Conservation (phyloP, 1,140 invertebrate species). For the Littorina saxatilis region DNA sequence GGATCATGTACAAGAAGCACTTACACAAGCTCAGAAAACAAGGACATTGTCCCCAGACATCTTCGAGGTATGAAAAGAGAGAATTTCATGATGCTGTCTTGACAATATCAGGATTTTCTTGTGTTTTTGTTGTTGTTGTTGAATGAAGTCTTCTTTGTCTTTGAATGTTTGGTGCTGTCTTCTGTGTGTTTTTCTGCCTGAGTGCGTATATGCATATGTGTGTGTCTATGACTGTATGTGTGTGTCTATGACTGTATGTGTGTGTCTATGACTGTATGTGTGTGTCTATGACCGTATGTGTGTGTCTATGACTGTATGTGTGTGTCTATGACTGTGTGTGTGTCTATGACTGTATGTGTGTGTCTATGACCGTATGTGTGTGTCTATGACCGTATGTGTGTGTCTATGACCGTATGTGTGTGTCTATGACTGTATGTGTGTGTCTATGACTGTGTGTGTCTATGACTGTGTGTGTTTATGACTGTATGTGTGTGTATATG, state of each 20-base stretch:
- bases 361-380: background rate
- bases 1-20: slow-evolving; percentile 96
- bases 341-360: no score
- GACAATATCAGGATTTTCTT: slow-evolving; percentile 18
- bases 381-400: background rate
- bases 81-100: background rate
- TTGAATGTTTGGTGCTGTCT: no score
- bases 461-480: no score
- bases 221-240: background rate
- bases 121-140: background rate
- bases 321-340: no score
- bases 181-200: no score
- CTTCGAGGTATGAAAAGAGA: slow-evolving; percentile 88
- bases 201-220: no score
- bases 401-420: no score
- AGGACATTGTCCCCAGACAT: slow-evolving; percentile 96
- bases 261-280: no score
- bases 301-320: background rate
- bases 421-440: background rate
- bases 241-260: background rate
- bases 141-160: no score
- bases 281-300: background rate
- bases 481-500: no score
- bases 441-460: no score
- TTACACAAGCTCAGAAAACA: slow-evolving; percentile 82